Percentiles rank a stretch among this genome's conserved stretches.
Evolutionary conservation across 2,797 vertebrate species (phyloP).

Genomic region (Sebastes trivittatus): DNA sequence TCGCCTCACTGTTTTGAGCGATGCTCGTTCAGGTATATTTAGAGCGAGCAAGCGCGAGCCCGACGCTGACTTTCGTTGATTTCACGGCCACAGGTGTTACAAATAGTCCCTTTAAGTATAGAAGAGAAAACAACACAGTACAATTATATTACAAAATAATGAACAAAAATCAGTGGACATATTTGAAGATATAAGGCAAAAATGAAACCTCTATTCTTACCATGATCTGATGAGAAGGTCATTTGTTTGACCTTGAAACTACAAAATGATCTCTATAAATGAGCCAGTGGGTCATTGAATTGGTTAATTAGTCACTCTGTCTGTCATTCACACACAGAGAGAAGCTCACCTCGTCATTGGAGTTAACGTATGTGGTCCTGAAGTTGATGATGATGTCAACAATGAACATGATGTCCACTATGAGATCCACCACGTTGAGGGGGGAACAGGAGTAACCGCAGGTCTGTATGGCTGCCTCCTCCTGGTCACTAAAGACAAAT

Average conservation of each 20-base stretch:
- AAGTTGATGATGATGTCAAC: slow-evolving; percentile 94
- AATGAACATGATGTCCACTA: slow-evolving; percentile 95
- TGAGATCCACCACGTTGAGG: slow-evolving; percentile 90
- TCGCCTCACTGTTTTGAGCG: too few relatives aligned
- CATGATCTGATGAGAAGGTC: not conserved
- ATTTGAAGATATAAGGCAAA: not conserved
- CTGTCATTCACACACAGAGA: not conserved
- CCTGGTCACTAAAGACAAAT: slow-evolving; percentile 28
- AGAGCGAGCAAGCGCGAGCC: too few relatives aligned
- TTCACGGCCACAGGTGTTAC: too few relatives aligned
- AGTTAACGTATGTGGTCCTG: slow-evolving; percentile 91
- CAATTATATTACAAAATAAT: not conserved
- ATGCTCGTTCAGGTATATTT: too few relatives aligned
- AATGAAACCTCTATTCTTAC: not conserved
- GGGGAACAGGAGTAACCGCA: slow-evolving; percentile 90
- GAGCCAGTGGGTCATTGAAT: not conserved
- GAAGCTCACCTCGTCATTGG: slow-evolving; percentile 86
- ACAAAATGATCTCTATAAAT: not conserved
- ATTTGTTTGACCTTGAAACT: not conserved
- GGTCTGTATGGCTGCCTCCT: slow-evolving; percentile 53
- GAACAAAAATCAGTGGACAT: not conserved
- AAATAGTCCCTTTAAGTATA: not conserved
- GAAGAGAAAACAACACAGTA: not conserved
- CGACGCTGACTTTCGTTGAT: too few relatives aligned
- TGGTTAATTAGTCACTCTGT: not conserved